Conservation (phyloP, 1,140 invertebrate genomes). For the Drosophila suzukii region DNA sequence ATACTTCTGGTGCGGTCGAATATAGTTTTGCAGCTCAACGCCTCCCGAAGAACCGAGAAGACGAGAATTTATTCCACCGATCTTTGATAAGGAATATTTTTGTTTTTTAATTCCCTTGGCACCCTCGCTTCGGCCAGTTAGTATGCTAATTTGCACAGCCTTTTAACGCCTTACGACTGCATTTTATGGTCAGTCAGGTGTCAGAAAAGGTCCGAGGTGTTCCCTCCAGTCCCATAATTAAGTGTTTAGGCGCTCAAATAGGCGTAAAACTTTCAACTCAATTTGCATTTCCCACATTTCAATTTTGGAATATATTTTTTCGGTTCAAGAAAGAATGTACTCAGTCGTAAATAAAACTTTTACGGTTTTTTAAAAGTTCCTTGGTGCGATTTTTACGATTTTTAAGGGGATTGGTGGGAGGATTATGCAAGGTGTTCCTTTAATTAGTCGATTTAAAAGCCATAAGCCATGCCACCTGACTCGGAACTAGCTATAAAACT, state of each 20-base stretch:
- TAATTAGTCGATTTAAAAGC: slow-evolving; percentile 72
- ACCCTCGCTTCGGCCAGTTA: slow-evolving; percentile 62
- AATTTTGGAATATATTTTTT: slow-evolving; percentile 41
- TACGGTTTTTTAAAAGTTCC: slow-evolving; percentile 66
- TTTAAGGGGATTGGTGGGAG: neutral
- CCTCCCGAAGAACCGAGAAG: slow-evolving; percentile 29
- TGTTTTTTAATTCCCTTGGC: slow-evolving; percentile 60
- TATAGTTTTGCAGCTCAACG: slow-evolving; percentile 76
- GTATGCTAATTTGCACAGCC: slow-evolving; percentile 71
- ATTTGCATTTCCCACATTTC: slow-evolving; percentile 74
- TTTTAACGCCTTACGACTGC: slow-evolving; percentile 50
- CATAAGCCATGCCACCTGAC: slow-evolving; percentile 27
- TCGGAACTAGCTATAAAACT: slow-evolving; percentile 34
- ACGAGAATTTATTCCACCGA: slow-evolving; percentile 69
- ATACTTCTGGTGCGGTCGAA: slow-evolving; percentile 47
- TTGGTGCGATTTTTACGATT: slow-evolving; percentile 66
- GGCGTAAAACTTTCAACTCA: slow-evolving; percentile 72
- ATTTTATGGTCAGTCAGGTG: slow-evolving; percentile 69
- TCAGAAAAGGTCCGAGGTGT: slow-evolving; percentile 11
- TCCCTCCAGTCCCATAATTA: slow-evolving; percentile 54
- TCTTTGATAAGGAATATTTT: slow-evolving; percentile 63
- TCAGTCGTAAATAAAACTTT: slow-evolving; percentile 56
- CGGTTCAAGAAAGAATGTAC: slow-evolving; percentile 1
- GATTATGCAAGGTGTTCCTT: slow-evolving; percentile 38
- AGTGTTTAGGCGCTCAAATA: slow-evolving; percentile 75